phyloP scores from a whole-genome alignment of 2,797 vertebrate genomes.

The Aulostomus chinensis region DNA sequence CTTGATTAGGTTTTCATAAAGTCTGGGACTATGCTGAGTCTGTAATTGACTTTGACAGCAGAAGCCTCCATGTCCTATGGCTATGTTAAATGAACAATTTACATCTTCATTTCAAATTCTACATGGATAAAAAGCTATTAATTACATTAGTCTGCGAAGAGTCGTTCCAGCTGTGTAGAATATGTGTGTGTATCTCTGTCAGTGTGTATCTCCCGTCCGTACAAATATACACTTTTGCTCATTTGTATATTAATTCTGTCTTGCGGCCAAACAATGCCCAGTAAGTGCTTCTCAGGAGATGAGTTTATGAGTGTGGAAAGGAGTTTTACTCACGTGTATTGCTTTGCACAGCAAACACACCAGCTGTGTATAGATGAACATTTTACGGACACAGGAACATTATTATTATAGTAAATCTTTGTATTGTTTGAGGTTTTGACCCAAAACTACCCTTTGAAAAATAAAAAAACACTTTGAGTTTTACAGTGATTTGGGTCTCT shows the following conservation, averaged over 20 bases:
- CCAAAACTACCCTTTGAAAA: constrained; percentile 8
- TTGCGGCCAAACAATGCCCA: constrained; percentile 72
- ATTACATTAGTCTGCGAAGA: constrained; percentile 81
- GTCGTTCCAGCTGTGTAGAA: constrained; percentile 75
- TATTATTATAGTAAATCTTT: constrained; percentile 44
- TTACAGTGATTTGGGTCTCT: too few relatives aligned
- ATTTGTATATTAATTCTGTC: constrained; percentile 80
- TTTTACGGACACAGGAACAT: constrained; percentile 57
- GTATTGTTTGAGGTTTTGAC: constrained; percentile 40
- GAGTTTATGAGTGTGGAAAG: constrained; percentile 58
- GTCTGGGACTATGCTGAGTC: constrained; percentile 76
- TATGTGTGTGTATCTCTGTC: constrained; percentile 39
- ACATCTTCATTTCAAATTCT: constrained; percentile 87
- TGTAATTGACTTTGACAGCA: constrained; percentile 86
- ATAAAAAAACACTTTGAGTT: too few relatives aligned
- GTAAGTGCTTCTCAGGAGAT: constrained; percentile 65
- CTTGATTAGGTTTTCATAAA: constrained; percentile 83
- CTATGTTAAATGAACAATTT: constrained; percentile 86
- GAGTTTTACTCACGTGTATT: constrained; percentile 53
- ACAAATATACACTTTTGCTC: constrained; percentile 61
- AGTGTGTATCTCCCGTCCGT: constrained; percentile 51
- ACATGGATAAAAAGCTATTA: constrained; percentile 85
- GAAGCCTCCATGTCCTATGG: constrained; percentile 82
- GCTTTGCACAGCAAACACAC: constrained; percentile 46
- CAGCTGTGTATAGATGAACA: constrained; percentile 28